Conservation (phyloP, 2,888 invertebrate species). For the Coremacera marginata region DNA sequence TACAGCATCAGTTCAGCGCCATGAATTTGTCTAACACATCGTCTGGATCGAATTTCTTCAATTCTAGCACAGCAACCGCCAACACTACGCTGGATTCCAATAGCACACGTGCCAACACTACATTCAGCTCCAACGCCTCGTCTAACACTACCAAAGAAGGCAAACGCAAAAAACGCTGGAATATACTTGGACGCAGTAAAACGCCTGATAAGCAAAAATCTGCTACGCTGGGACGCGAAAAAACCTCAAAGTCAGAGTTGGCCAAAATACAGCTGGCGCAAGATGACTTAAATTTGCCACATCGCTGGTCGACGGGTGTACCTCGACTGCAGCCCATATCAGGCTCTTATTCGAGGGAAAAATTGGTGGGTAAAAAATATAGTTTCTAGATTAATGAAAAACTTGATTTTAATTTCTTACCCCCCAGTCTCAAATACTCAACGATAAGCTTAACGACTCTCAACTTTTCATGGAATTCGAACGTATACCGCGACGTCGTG, state of each 20-base stretch:
- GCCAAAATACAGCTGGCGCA: slow-evolving; percentile 65
- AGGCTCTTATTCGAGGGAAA: slow-evolving; percentile 83
- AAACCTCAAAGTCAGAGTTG: slow-evolving; percentile 67
- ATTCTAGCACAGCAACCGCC: neutral
- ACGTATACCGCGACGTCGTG: slow-evolving; percentile 81
- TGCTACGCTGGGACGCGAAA: slow-evolving; percentile 78
- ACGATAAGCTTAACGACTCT: slow-evolving; percentile 78
- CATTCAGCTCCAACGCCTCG: slow-evolving; percentile 52
- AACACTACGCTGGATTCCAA: slow-evolving; percentile 55
- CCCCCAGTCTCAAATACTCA: slow-evolving; percentile 75
- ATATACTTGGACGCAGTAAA: slow-evolving; percentile 75
- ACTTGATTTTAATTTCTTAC: neutral
- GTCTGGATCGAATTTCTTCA: slow-evolving; percentile 48
- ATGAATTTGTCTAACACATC: slow-evolving; percentile 61
- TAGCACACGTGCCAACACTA: slow-evolving; percentile 41
- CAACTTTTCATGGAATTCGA: slow-evolving; percentile 88
- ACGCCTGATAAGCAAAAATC: slow-evolving; percentile 74
- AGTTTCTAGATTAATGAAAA: neutral
- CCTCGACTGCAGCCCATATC: slow-evolving; percentile 80
- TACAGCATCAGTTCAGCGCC: slow-evolving; percentile 63
- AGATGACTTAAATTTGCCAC: slow-evolving; percentile 71
- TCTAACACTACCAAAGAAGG: slow-evolving; percentile 70
- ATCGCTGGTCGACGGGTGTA: slow-evolving; percentile 80
- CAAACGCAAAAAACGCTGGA: slow-evolving; percentile 77
- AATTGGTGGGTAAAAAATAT: slow-evolving; percentile 73